These are phyloP conservation scores for Eupithecia pulchellata DNA, from an alignment of 2,888 invertebrate species.

Conservation along the genomic window DNA sequence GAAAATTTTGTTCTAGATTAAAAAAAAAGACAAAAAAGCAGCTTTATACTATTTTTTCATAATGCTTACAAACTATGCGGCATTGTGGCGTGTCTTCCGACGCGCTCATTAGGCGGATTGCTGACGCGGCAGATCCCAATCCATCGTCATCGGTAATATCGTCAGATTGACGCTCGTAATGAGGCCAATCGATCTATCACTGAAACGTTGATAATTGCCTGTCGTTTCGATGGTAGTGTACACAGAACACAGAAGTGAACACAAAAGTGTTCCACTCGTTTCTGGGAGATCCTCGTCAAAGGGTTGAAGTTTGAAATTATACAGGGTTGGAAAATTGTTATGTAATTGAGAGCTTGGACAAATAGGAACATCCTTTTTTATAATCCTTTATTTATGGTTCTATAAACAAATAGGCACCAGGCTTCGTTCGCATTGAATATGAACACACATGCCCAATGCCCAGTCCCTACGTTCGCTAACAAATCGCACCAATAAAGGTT, in stretches of 20 bases:
- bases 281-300: background rate
- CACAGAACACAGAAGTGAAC: too few species aligned
- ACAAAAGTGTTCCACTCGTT: too few species aligned
- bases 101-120: background rate
- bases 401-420: too few species aligned
- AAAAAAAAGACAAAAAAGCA: background rate
- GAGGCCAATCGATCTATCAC: constrained; percentile 8
- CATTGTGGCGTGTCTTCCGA: background rate
- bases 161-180: constrained; percentile 3
- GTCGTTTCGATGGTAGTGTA: background rate
- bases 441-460: too few species aligned
- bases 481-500: too few species aligned
- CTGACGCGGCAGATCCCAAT: constrained; percentile 6
- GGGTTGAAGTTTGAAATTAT: constrained; percentile 1
- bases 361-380: background rate
- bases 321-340: background rate
- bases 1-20: background rate
- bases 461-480: too few species aligned
- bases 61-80: background rate
- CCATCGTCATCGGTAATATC: constrained; percentile 7
- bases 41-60: background rate
- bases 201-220: constrained; percentile 4
- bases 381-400: background rate
- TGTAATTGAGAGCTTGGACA: background rate
- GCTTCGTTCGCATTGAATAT: too few species aligned